Evolutionary conservation across 2,113 vertebrate species (phyloP), one percentile per base, ranked within the genome.

Genomic region (Myodes glareolus): DNA sequence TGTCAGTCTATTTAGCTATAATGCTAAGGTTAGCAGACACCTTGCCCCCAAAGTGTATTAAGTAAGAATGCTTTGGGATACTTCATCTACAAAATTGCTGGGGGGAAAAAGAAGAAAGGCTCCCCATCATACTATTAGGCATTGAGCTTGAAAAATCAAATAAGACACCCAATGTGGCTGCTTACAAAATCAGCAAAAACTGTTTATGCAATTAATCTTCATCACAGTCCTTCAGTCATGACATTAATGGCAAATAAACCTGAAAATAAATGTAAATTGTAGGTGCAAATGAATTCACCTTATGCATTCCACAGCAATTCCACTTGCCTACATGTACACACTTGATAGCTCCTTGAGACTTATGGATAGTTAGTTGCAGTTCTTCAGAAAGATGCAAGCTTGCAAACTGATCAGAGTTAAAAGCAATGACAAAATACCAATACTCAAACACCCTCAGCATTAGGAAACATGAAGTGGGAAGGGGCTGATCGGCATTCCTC

Each of bases 201-300:
- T 29, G 94, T 88, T 95, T 90, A 81, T 27, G 13, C 77, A 72
- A 98, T 98, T 97, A 95, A 98, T 98, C 97, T 98, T 98, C 92
- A 98, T 98, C 97, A 97, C 55, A 96, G 80, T 73, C 96, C 78
- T 78, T 94, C 52, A 58, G 90, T 97, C 91, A 94, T 27, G 6
- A 90, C 96, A 96, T 96, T 98, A 97, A 84, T 92, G 81, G 82
- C 97, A 98, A 97, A 97, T 72, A 86, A 14, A 91, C 39, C 50
- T 6, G 25, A 96, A 52, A 98, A 91, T 95, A 97, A 98, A 91
- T 88, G 94, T 87, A 98, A 97, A 97, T 97, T 94, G 91, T 75
- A 97, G 96, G 96, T 97, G 77, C 61, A 86, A 97, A 95, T 98
- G 96, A 96, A 36, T 97, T 96, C 97, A 91, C 89, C 91, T 94